These are phyloP conservation scores for Danionella cerebrum DNA, from an alignment of 2,113 vertebrate genomes.

Conservation along the genomic window DNA sequence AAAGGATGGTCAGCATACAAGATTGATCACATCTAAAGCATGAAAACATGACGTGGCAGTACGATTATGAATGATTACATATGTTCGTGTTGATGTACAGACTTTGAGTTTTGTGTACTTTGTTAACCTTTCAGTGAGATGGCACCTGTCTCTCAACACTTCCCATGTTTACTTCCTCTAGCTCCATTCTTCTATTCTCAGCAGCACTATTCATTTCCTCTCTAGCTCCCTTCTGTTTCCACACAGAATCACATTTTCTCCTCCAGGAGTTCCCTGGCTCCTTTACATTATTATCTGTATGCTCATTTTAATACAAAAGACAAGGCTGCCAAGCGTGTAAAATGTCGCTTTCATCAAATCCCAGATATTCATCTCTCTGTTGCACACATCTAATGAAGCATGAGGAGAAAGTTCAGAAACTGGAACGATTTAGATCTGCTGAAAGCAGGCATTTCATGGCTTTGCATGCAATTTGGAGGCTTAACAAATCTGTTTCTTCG, in stretches of 20 bases:
- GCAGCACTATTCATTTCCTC: not conserved
- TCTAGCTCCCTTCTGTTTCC: not conserved
- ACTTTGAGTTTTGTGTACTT: no score
- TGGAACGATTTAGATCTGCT: constrained; percentile 34
- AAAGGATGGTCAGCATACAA: no score
- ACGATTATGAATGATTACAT: no score
- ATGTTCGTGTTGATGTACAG: no score
- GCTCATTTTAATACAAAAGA: constrained; percentile 25
- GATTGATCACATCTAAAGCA: no score
- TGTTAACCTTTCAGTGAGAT: no score
- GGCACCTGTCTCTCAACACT: no score
- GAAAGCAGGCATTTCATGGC: constrained; percentile 41
- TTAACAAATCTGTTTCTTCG: constrained; percentile 57
- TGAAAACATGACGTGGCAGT: no score
- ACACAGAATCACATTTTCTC: not conserved
- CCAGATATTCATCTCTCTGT: constrained; percentile 22
- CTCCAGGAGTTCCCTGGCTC: constrained; percentile 20
- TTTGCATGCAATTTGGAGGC: constrained; percentile 48
- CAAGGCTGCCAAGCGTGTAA: constrained; percentile 18
- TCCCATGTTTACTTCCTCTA: not conserved
- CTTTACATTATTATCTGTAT: constrained; percentile 35
- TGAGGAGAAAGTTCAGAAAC: constrained; percentile 50
- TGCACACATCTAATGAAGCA: constrained; percentile 44
- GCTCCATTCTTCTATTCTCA: not conserved
- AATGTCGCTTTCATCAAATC: constrained; percentile 9